phyloP scores from a whole-genome alignment of 2,888 invertebrate genomes.

The Chymomyza caudatula region DNA sequence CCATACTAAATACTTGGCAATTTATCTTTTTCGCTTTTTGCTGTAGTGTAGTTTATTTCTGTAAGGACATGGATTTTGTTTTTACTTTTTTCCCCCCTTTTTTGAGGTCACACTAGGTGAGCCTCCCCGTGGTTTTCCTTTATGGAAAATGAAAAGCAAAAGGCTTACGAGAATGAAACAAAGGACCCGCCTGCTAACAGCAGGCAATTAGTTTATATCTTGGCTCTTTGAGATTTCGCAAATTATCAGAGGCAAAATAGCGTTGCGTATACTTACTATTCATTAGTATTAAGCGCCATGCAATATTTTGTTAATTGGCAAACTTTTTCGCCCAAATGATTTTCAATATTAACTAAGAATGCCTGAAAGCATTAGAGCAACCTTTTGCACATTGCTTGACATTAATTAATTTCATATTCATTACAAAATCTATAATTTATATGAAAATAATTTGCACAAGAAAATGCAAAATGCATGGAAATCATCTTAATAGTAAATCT shows the following conservation, averaged over 20 bases:
- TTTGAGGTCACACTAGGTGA: neutral
- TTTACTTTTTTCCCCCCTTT: neutral
- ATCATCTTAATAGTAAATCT: constrained; percentile 57
- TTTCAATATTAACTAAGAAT: neutral
- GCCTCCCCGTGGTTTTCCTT: neutral
- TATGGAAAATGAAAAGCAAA: neutral
- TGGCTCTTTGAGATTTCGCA: neutral
- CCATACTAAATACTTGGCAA: constrained; percentile 50
- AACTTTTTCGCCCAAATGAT: neutral
- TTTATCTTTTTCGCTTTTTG: constrained; percentile 44
- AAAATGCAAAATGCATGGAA: constrained; percentile 49
- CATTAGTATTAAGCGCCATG: neutral
- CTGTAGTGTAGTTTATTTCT: neutral
- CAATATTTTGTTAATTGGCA: neutral
- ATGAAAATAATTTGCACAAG: constrained; percentile 59
- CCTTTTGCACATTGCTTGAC: neutral
- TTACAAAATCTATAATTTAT: constrained; percentile 61
- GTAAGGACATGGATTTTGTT: neutral
- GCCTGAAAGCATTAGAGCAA: neutral
- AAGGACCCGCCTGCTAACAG: neutral
- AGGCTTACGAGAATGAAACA: neutral
- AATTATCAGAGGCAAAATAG: neutral
- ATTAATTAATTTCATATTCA: constrained; percentile 65
- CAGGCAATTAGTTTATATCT: neutral
- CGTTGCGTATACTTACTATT: neutral